These are phyloP conservation scores for Phalacrocorax brasilianus DNA, from an alignment of 2,113 vertebrate genomes.

Conservation along the genomic window DNA sequence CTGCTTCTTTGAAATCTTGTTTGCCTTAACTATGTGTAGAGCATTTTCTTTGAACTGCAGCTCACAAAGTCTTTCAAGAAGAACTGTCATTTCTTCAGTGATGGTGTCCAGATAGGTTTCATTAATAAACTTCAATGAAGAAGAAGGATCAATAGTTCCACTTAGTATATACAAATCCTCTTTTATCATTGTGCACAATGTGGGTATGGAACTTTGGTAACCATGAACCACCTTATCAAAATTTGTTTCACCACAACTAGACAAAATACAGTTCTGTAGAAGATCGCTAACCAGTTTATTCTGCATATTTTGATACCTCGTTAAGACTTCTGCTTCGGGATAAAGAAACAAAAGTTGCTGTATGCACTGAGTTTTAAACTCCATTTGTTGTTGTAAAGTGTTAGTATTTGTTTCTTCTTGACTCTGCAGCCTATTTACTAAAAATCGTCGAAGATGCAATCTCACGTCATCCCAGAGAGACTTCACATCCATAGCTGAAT, in stretches of 20 bases:
- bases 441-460: slow-evolving; percentile 83
- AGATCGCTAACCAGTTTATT: slow-evolving; percentile 75
- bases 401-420: slow-evolving; percentile 47
- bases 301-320: slow-evolving; percentile 84
- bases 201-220: slow-evolving; percentile 73
- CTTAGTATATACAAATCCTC: slow-evolving; percentile 84
- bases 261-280: slow-evolving; percentile 74
- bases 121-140: slow-evolving; percentile 84
- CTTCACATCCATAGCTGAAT: slow-evolving; percentile 79
- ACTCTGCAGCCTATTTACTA: slow-evolving; percentile 80
- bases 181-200: slow-evolving; percentile 79
- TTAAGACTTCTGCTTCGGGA: slow-evolving; percentile 85
- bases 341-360: slow-evolving; percentile 88
- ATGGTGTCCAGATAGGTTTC: slow-evolving; percentile 84
- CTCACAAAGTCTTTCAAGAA: slow-evolving; percentile 86
- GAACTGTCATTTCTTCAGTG: slow-evolving; percentile 79
- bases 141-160: slow-evolving; percentile 76
- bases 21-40: slow-evolving; percentile 71
- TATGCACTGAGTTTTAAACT: slow-evolving; percentile 79
- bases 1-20: slow-evolving; percentile 80
- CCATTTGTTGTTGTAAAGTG: slow-evolving; percentile 53
- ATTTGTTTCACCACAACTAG: slow-evolving; percentile 76
- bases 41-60: slow-evolving; percentile 83
- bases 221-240: slow-evolving; percentile 79
- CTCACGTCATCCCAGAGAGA: slow-evolving; percentile 88